Base-by-base conservation (phyloP, 2,888 invertebrate genomes). In the Lithophane semibrunnea region DNA sequence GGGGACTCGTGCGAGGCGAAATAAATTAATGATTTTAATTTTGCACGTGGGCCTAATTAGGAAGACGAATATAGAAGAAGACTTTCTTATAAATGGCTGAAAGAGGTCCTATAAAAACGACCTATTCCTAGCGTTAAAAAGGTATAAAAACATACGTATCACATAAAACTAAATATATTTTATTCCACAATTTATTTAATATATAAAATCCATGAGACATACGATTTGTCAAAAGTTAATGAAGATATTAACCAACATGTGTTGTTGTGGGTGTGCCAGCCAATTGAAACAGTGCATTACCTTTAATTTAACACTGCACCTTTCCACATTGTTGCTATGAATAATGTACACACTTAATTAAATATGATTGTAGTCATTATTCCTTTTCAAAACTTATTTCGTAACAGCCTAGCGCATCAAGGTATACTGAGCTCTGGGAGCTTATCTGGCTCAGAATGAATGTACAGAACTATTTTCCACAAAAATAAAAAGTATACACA, bases 1-100 rank as follows among this genome's bases (percentile, higher is more conserved):
- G 91, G 88, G 89, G 88, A 89, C 89, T 90, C 89, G 87, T 80
- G 83, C 85, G 86, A 83, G 87, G 87, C 86, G 86, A 90, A 91
- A 93, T 90, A 92, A 92, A 93, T 93, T 91, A 89, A 89, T 91
- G 92, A 90, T 90, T 89, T 83, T 85, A 92, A 91, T 91, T 90
- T 91, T 85, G 83, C 89, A 92, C 89, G 92, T 91, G 91, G 89
- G 89, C 88, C 91, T 94, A 93, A 95, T 94, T 94, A 94, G 86
- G 82, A 78, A 66, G 47, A 75, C 29, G 24, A 79, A 80, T 74
- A 78, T 80, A 77, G 56, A 21, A 37, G 37, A 44, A 56, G 24
- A 49, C 16, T 42, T 13, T 61, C 7, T 68, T 24, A 49, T 42
- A 74, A 61, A 58, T 61, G 13, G n/a, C 24, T 9, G 0, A 60